phyloP scores from a whole-genome alignment of 1,140 invertebrate genomes.

The Gryllus bimaculatus region DNA sequence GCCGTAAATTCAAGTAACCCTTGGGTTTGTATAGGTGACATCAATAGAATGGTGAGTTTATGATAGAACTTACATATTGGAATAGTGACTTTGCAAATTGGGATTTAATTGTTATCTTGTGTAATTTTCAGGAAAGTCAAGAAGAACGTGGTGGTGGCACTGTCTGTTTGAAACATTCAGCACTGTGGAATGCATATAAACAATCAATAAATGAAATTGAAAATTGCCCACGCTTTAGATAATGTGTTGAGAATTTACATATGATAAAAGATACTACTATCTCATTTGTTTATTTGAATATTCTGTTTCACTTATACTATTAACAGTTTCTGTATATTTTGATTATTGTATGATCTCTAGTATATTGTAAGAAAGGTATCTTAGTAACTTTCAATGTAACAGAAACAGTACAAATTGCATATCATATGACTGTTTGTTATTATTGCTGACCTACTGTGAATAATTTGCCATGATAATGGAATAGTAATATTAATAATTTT shows the following conservation, averaged over 20 bases:
- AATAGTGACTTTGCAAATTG: constrained; percentile 19
- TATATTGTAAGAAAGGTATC: no score
- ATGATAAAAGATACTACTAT: background rate
- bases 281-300: background rate
- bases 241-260: background rate
- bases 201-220: constrained; percentile 37
- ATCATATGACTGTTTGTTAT: no score
- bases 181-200: constrained; percentile 45
- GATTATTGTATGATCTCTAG: no score
- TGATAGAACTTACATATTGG: background rate
- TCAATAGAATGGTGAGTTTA: constrained; percentile 72
- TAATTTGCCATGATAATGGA: no score
- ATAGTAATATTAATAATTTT: no score
- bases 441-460: no score
- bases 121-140: constrained; percentile 53
- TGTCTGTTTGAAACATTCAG: constrained; percentile 52
- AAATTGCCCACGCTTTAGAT: constrained; percentile 28
- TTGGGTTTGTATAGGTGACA: constrained; percentile 86
- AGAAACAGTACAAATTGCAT: no score
- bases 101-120: constrained; percentile 17
- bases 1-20: constrained; percentile 38
- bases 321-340: no score
- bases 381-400: no score
- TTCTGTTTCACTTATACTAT: background rate
- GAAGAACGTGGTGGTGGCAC: constrained; percentile 69